Evolutionary conservation across 2,113 vertebrate species (phyloP), one percentile per base, ranked within the genome.

Genomic region (Charina bottae): DNA sequence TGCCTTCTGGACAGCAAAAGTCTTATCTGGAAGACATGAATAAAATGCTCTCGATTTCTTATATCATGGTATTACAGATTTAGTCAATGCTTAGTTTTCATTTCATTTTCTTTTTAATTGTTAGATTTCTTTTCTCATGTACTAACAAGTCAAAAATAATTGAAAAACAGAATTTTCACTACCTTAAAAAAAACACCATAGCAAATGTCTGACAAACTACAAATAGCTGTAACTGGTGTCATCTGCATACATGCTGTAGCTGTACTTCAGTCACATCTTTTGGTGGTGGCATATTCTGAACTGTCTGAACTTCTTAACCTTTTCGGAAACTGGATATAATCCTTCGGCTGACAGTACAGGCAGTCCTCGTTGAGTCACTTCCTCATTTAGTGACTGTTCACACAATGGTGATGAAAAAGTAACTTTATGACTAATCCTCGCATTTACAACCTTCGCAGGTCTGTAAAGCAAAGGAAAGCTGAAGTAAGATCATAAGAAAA

Each of bases 51-150:
- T 46, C 87, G 1, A 1, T 93, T 23, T n/a, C 17, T 93, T 93
- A 37, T 10, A 24, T 58, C 5, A 21, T 10, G 54, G 53, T 53
- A 83, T 42, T 58, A 59, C 54, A 26, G 59, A 28, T 42, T 56
- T 53, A 33, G 11, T 54, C 12, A 60, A 21, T 59, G 49, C 28
- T 26, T 83, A 13, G 1, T 62, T 37, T 94, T 92, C 9, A 8
- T 56, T 91, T 93, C 72, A 64, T 89, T 85, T 60, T 89, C 90
- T 1, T 62, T 62, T 62, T 1, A 85, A 85, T 59, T 59, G n/a
- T 11, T 58, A 46, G 9, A 26, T 49, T 54, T 49, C 33, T 59
- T 49, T 26, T 72, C 12, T 9, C 10, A 37, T 33, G n/a, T 28
- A 72, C n/a, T 33, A 68, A 6, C 17, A 11, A 23, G 2, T 26